phyloP scores from a whole-genome alignment of 37 sponge, comb jelly and placozoan species.

The Spongilla lacustris region DNA sequence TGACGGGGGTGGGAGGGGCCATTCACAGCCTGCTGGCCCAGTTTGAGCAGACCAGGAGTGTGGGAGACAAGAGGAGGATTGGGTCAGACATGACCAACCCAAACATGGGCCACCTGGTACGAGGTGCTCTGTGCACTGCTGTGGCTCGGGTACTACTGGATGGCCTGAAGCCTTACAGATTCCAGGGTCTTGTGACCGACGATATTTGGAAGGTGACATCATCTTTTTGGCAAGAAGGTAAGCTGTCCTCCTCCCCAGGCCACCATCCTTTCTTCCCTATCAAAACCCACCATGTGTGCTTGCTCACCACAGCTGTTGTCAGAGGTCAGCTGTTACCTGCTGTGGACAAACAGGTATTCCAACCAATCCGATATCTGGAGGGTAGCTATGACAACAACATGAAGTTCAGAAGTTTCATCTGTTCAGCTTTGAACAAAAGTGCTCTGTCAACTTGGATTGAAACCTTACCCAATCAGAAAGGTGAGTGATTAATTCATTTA shows the following conservation, averaged over 20 bases:
- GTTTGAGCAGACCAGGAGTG: conserved; percentile 16
- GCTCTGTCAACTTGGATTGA: conserved; percentile 43
- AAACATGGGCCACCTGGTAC: conserved; percentile 68
- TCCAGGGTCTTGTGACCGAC: conserved; percentile 64
- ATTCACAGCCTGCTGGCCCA: conserved; percentile 42
- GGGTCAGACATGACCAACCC: conserved; percentile 64
- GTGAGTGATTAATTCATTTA: conserved; percentile 9
- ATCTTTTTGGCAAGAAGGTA: conserved; percentile 69
- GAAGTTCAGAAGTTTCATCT: conserved; percentile 71
- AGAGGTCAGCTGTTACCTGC: background rate
- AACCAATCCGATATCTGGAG: conserved; percentile 40
- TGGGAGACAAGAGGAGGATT: conserved; percentile 46
- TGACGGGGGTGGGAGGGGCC: conserved; percentile 56
- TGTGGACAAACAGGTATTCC: conserved; percentile 42
- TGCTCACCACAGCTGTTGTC: background rate
- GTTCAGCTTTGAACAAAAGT: conserved; percentile 47
- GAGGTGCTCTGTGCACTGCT: conserved; percentile 67
- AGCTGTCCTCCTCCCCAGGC: background rate
- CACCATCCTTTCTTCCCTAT: background rate
- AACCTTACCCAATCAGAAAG: conserved; percentile 43
- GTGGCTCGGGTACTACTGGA: conserved; percentile 66
- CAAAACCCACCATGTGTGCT: too few species aligned
- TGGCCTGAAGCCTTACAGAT: conserved; percentile 61
- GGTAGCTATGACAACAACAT: conserved; percentile 58
- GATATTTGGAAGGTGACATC: conserved; percentile 76